phyloP scores from a whole-genome alignment of 1,140 invertebrate species.

The Drosophila melanogaster region Release_6_plus_ISO1_MT NT_037436.4:14884001-14884500 shows the following conservation, averaged over 20 bases:
- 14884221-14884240: too few relatives aligned
- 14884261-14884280: too few relatives aligned
- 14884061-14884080: constrained; percentile 24
- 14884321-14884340: too few relatives aligned
- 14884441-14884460: constrained; percentile 15
- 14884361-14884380: too few relatives aligned
- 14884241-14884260: too few relatives aligned
- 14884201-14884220: too few relatives aligned
- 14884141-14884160: not conserved
- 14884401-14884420: not conserved
- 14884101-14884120: not conserved
- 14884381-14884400: not conserved
- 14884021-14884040: constrained; percentile 21
- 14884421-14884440: not conserved
- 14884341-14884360: too few relatives aligned
- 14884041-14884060: constrained; percentile 37
- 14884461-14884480: constrained; percentile 13
- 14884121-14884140: not conserved
- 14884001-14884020: constrained; percentile 26
- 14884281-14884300: too few relatives aligned
- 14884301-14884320: too few relatives aligned
- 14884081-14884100: not conserved
- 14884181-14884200: too few relatives aligned
- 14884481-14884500: constrained; percentile 35
- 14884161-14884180: not conserved